Evolutionary conservation across 2,113 vertebrate genomes (phyloP).

Genomic region (Clarias macrocephalus): DNA sequence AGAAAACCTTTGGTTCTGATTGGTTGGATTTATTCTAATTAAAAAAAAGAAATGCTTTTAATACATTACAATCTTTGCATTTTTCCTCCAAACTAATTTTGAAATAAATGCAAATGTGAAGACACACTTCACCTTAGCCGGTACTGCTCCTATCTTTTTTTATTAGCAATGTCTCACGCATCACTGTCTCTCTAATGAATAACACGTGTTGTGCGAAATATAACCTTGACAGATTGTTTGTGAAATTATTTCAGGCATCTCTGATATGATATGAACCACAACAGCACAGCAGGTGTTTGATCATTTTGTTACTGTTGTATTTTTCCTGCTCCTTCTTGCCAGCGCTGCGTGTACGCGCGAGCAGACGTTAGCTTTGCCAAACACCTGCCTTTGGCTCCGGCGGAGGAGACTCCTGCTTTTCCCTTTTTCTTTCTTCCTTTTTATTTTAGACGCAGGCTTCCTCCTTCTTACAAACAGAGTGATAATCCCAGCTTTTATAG

Average conservation of each 20-base stretch:
- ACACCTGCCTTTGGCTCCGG: constrained; percentile 69
- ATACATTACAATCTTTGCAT: too few species aligned
- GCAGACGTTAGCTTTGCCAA: constrained; percentile 62
- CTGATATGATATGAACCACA: constrained; percentile 28
- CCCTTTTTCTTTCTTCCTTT: constrained; percentile 54
- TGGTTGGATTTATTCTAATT: background rate
- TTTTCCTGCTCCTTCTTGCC: constrained; percentile 13
- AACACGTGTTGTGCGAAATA: background rate
- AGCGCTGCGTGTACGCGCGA: constrained; percentile 9
- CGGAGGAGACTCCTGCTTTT: constrained; percentile 61
- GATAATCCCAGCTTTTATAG: constrained; percentile 76
- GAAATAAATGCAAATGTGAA: background rate
- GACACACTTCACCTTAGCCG: background rate
- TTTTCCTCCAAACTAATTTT: background rate
- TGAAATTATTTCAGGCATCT: constrained; percentile 11
- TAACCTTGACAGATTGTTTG: constrained; percentile 31
- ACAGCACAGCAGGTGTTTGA: constrained; percentile 19
- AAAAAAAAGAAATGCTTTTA: too few species aligned
- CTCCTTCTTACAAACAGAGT: constrained; percentile 68
- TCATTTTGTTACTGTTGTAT: constrained; percentile 6
- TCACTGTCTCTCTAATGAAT: background rate
- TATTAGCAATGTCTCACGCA: background rate
- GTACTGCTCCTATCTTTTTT: background rate
- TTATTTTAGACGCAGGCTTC: constrained; percentile 57
- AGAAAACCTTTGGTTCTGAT: background rate